phyloP scores from a whole-genome alignment of 2,888 invertebrate species.

The Nysson spinosus region DNA sequence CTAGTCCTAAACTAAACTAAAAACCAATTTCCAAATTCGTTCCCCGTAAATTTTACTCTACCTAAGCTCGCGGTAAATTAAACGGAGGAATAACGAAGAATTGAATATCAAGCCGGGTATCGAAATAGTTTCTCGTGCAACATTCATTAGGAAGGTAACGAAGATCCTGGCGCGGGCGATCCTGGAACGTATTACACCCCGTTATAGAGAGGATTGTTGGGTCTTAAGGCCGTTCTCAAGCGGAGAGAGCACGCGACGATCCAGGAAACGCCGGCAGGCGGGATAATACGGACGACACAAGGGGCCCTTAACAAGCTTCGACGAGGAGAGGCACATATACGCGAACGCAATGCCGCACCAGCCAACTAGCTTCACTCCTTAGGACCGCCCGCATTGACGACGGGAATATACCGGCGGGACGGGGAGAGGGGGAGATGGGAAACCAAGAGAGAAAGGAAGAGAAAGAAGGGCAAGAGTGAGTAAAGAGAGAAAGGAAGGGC shows the following conservation, averaged over 20 bases:
- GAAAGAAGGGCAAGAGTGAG: background rate
- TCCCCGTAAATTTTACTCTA: too few species aligned
- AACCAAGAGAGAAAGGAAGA: conserved; percentile 11
- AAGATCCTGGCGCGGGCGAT: conserved; percentile 35
- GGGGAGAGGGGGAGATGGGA: conserved; percentile 7
- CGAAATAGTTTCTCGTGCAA: conserved; percentile 16
- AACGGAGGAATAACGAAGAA: background rate
- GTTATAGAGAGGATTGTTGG: conserved; percentile 30
- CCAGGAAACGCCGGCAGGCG: conserved; percentile 54
- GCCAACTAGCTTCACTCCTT: conserved; percentile 57
- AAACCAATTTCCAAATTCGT: too few species aligned
- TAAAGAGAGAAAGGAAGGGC: conserved; percentile 25
- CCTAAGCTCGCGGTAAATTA: background rate
- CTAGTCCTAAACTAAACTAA: too few species aligned
- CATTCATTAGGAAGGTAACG: conserved; percentile 41
- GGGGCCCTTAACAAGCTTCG: conserved; percentile 59
- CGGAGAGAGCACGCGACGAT: conserved; percentile 59
- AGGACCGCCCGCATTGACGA: conserved; percentile 61
- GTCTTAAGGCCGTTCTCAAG: conserved; percentile 27
- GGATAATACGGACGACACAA: conserved; percentile 59
- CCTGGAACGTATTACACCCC: conserved; percentile 39
- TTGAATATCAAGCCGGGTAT: conserved; percentile 4
- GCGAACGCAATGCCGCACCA: conserved; percentile 51
- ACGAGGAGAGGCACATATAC: conserved; percentile 55
- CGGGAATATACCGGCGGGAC: conserved; percentile 19